Evolutionary conservation across 2,888 invertebrate genomes (phyloP).

Genomic region (Carabus problematicus): DNA sequence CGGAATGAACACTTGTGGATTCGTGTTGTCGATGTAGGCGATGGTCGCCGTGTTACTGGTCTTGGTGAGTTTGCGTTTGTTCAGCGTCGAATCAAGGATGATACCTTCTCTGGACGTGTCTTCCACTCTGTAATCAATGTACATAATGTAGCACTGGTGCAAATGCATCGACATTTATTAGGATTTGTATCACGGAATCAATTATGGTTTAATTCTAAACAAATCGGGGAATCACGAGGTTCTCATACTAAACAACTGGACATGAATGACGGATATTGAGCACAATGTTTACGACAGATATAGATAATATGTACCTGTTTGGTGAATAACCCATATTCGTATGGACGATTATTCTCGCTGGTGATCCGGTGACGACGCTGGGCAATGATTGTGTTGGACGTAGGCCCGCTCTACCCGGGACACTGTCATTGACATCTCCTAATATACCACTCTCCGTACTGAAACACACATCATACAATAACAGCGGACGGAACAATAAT

Average conservation of each 20-base stretch:
- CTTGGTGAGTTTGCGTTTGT: constrained; percentile 55
- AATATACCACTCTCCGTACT: constrained; percentile 64
- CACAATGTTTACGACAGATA: too few relatives aligned
- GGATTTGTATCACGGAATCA: not conserved
- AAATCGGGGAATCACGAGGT: too few relatives aligned
- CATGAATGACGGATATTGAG: too few relatives aligned
- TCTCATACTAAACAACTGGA: too few relatives aligned
- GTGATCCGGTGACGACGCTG: constrained; percentile 51
- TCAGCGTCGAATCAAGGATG: constrained; percentile 55
- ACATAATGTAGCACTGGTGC: constrained; percentile 3
- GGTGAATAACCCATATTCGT: not conserved
- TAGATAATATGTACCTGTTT: constrained; percentile 4
- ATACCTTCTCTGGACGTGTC: constrained; percentile 55
- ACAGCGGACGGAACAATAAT: not conserved
- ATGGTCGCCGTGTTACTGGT: constrained; percentile 55
- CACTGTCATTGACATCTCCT: constrained; percentile 64
- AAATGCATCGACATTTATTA: not conserved
- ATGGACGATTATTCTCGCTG: constrained; percentile 26
- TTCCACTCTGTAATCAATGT: constrained; percentile 51
- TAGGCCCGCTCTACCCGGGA: constrained; percentile 52
- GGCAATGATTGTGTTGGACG: constrained; percentile 61
- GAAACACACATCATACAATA: constrained; percentile 41
- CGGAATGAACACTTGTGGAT: constrained; percentile 47
- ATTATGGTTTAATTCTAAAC: too few relatives aligned
- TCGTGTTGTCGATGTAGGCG: constrained; percentile 51